Conservation (phyloP, 2,888 invertebrate genomes). For the Cheilosia urbana region DNA sequence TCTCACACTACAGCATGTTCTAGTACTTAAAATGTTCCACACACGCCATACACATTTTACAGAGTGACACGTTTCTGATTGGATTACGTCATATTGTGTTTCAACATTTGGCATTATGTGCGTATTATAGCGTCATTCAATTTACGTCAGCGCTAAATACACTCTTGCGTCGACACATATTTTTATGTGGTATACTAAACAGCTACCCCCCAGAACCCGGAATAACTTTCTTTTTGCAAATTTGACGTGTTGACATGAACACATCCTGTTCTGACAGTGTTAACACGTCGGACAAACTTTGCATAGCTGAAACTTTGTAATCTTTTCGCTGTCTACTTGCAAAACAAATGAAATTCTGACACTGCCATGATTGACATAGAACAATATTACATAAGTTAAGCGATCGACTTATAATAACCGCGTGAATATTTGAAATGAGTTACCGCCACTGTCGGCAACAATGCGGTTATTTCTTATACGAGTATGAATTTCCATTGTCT, state of each 20-base stretch:
- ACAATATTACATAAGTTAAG: background rate
- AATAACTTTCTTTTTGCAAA: background rate
- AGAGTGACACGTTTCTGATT: no score
- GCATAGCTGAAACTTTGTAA: background rate
- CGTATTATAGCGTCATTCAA: no score
- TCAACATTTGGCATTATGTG: no score
- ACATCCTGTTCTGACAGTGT: background rate
- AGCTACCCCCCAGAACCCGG: background rate
- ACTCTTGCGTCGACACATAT: no score
- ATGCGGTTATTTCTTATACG: no score
- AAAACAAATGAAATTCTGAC: background rate
- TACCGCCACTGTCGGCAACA: no score
- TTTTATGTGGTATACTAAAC: background rate
- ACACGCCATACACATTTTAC: no score
- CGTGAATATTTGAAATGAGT: no score
- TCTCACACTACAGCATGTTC: no score
- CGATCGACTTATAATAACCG: background rate
- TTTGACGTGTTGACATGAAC: conserved; percentile 3
- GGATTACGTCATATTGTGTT: no score
- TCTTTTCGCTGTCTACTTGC: background rate
- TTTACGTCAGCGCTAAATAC: no score
- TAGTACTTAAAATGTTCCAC: no score
- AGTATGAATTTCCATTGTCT: background rate
- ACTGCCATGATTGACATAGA: background rate
- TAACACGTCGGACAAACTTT: background rate